Evolutionary conservation across 1,140 invertebrate genomes (phyloP), one percentile per base, ranked within the genome.

Genomic region (Portunus trituberculatus): DNA sequence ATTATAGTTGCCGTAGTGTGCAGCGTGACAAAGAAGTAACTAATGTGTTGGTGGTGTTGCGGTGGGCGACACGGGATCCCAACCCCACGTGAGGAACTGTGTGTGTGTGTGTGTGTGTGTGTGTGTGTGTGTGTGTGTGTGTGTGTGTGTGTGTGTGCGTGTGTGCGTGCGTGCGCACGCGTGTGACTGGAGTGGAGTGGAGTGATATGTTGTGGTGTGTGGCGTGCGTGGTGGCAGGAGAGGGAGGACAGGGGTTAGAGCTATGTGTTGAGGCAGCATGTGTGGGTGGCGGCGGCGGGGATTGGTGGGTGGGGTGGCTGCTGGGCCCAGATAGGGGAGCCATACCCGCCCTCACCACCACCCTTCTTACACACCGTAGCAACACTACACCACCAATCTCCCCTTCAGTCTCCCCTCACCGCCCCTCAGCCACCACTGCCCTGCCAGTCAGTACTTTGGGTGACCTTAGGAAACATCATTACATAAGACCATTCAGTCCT

Each of bases 311-410:
- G 45, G 83, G 92, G 28, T 46, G 92, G 39, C 82, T 93, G 92
- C 83, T 52, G 83, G 92, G 83, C 90, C 83, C 92, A 93, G 76
- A 93, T 93, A 93, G 92, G 92, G 92, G 92, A 93, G 83, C 83
- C 48, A 93, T 93, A 59, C 92, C 83, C 90, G 12, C 48, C 92
- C 46, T n/a, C 92, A 67, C 82, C 59, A 31, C 59, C 91, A 82
- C 29, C 92, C 46, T 83, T 14, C n/a, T 48, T 83, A 92, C n/a
- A 76, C 92, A 59, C 92, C 92, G 31, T 93, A 93, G 92, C 92
- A 93, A 93, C 92, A 39, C 83, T 32, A 25, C 83, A 48, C 14
- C 20, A n/a, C 46, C 20, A 92, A 39, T 29, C 76, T 25, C 67
- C 67, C 52, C 16, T 59, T n/a, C 67, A 76, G 12, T n/a, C 67